Evolutionary conservation across 2,797 vertebrate species (phyloP).

Genomic region (Lophura swinhoii): DNA sequence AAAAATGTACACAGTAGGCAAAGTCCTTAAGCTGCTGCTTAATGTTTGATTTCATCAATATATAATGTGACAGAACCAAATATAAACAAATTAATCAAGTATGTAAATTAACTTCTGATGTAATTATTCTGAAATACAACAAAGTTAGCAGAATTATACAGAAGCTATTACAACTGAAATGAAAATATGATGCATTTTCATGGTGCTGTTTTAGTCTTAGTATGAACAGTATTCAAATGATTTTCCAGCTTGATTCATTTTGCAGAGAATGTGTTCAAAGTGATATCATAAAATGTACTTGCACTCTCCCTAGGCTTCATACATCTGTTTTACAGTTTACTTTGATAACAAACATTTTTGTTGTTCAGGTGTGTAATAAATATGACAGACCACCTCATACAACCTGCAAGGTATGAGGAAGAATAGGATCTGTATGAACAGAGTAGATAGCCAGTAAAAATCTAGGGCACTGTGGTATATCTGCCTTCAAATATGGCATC

Average conservation of each 20-base stretch:
- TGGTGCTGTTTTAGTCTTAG: slow-evolving; percentile 26
- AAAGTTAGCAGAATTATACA: slow-evolving; percentile 54
- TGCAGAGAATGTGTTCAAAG: neutral
- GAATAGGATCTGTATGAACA: neutral
- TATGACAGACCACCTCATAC: neutral
- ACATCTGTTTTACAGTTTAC: neutral
- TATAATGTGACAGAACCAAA: slow-evolving; percentile 32
- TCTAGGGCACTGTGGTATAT: neutral
- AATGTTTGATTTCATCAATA: slow-evolving; percentile 34
- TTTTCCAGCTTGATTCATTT: slow-evolving; percentile 25
- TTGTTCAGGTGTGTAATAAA: neutral
- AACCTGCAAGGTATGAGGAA: neutral
- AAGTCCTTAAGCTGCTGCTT: slow-evolving; percentile 38
- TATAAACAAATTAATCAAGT: slow-evolving; percentile 47
- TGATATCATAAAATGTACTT: slow-evolving; percentile 38
- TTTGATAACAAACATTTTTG: slow-evolving; percentile 53
- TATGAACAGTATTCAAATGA: slow-evolving; percentile 5
- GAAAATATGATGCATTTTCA: slow-evolving; percentile 52
- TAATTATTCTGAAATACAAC: slow-evolving; percentile 48
- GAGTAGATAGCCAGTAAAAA: neutral
- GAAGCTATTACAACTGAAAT: slow-evolving; percentile 52
- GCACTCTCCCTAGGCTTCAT: neutral
- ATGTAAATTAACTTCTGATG: slow-evolving; percentile 62
- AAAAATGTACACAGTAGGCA: neutral
- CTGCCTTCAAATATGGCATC: neutral